A percentile compares a stretch with the other conserved stretches of the same genome.
Conservation (phyloP, 2,797 vertebrate genomes). For the Cetoscarus ocellatus region DNA sequence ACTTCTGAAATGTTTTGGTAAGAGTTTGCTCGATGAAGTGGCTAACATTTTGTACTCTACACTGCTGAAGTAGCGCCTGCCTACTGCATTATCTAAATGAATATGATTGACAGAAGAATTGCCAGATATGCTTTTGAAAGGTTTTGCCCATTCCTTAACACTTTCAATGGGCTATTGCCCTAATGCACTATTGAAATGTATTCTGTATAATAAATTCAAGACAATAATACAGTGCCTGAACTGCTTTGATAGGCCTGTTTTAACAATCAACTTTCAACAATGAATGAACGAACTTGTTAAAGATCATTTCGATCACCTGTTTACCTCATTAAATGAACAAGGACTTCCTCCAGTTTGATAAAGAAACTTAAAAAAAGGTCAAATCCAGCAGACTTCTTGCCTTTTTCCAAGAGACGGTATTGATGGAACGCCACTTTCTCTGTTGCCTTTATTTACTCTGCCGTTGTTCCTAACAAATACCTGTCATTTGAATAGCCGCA, state of each 20-base stretch:
- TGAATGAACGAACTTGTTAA: conserved; percentile 4
- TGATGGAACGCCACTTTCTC: conserved; percentile 30
- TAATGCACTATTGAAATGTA: too few relatives aligned
- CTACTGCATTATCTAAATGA: too few relatives aligned
- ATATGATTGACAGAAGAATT: too few relatives aligned
- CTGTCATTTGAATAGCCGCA: conserved; percentile 67
- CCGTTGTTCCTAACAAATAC: conserved; percentile 56
- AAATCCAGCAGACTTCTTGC: neutral
- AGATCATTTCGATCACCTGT: neutral
- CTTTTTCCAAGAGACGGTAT: neutral
- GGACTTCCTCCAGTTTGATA: neutral
- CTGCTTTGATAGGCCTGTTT: conserved; percentile 1
- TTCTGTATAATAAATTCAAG: too few relatives aligned
- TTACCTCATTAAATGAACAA: conserved; percentile 8
- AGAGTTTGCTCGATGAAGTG: too few relatives aligned
- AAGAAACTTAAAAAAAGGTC: conserved; percentile 21
- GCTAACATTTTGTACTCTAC: too few relatives aligned
- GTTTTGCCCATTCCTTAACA: too few relatives aligned
- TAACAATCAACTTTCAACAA: conserved; percentile 19
- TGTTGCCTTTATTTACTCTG: conserved; percentile 34
- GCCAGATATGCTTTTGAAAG: too few relatives aligned
- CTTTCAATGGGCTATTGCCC: too few relatives aligned
- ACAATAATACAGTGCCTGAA: too few relatives aligned
- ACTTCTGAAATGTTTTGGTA: too few relatives aligned
- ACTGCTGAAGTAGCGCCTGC: too few relatives aligned